Evolutionary conservation across 2,113 vertebrate species (phyloP), one percentile per base, ranked within the genome.

Genomic region (Sterrhoptilus dennistouni): DNA sequence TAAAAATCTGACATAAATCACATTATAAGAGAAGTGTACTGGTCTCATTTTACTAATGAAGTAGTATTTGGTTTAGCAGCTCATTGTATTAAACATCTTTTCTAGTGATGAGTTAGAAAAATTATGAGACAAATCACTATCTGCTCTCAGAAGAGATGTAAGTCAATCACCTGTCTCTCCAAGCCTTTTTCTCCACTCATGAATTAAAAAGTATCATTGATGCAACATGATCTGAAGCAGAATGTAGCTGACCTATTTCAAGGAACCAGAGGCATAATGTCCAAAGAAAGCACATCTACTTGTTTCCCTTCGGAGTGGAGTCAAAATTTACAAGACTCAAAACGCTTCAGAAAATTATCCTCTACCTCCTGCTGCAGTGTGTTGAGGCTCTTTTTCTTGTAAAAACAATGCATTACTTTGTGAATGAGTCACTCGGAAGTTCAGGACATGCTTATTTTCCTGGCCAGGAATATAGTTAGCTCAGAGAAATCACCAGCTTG

Each of bases 51-150:
- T 76, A 76, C 35, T 63, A 68, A 82, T 36, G 76, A 85, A 85
- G 31, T 45, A 69, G 19, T 42, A 65, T n/a, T 69, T 14, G 23
- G 45, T 71, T 92, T 82, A 95, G 65, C 17, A 75, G 52, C n/a
- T 94, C 72, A 57, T 27, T 87, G 81, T 53, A 87, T 91, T 79
- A 82, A 94, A 60, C 28, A 89, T 29, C 25, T 71, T 85, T 89
- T 76, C 44, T 72, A 76, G 75, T 28, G 56, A 89, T 89, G 87
- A 87, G 59, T 83, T 86, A 83, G 66, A 94, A 93, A 81, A 93
- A 44, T 70, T 42, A 83, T 44, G 70, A 80, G 70, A 69, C 29
- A 72, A 85, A 95, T 90, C 83, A 82, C 1, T 1, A 69, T 38
- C 50, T 56, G 24, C 53, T 91, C 18, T 83, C 80, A 65, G 74